These are phyloP conservation scores for Zootermopsis nevadensis DNA, from an alignment of 2,888 invertebrate species.

Conservation along the genomic window DNA sequence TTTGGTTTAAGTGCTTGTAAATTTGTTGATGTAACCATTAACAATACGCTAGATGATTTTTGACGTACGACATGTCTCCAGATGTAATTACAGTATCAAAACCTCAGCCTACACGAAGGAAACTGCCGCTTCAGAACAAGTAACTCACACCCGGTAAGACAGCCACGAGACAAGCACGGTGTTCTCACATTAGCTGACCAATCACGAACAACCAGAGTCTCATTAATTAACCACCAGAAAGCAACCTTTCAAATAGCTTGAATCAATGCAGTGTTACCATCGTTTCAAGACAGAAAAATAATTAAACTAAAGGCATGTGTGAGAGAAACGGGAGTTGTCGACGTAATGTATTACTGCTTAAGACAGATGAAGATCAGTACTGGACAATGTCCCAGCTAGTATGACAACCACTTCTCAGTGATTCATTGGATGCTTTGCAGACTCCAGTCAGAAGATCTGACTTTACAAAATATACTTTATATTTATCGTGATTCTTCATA, in stretches of 20 bases:
- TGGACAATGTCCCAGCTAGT: not conserved
- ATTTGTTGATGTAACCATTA: too few species aligned
- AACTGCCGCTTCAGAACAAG: not conserved
- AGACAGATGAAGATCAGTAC: not conserved
- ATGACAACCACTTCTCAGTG: not conserved
- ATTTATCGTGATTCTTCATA: too few species aligned
- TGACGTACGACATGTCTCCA: too few species aligned
- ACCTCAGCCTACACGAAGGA: too few species aligned
- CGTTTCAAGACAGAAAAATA: not conserved
- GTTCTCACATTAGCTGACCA: constrained; percentile 17
- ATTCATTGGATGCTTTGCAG: not conserved
- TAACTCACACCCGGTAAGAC: not conserved
- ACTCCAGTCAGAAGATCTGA: not conserved
- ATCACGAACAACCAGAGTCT: not conserved
- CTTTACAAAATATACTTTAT: too few species aligned
- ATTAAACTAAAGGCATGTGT: not conserved
- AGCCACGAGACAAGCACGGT: not conserved
- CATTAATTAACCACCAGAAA: constrained; percentile 14
- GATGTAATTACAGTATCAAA: too few species aligned
- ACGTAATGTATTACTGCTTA: not conserved
- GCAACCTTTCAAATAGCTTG: not conserved
- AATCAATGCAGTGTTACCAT: not conserved
- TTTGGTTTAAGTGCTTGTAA: too few species aligned
- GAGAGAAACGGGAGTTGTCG: not conserved
- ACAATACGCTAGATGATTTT: too few species aligned